Base-by-base conservation (phyloP, 2,888 invertebrate genomes). In the Molanna angustata region DNA sequence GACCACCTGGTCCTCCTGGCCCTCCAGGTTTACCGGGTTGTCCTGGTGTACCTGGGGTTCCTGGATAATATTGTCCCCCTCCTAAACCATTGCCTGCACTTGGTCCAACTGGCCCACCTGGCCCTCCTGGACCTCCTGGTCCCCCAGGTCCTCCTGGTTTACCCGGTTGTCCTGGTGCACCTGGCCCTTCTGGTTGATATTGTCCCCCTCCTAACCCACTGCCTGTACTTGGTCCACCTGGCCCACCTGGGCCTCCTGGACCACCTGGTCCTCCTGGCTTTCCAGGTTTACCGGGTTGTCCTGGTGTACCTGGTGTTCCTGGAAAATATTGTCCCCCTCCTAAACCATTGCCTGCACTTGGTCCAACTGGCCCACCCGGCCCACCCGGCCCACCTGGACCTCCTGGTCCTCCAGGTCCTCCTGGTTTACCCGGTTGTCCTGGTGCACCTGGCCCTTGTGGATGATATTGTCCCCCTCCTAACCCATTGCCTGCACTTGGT, bases 251-350 rank as follows among this genome's bases (percentile, higher is more conserved):
- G 32, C 45, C 44, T 14, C 49, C 56, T 6, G 41, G 62, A 3
- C 64, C 63, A 1, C 61, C 63, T 2, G 64, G 66, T n/a, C 59
- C 61, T 20, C 64, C 64, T 27, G 66, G 66, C 7, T 62, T 62
- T 0, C 60, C 63, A 6, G 64, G 65, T 7, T 60, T 61, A 17
- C 64, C 64, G 18, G 66, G 67, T 43, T 62, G 62, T n/a, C 67
- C 67, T 32, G 65, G 52, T 21, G 42, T 39, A 11, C 56, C 62
- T 19, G 61, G 67, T 14, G 69, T 69, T 11, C 40, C 46, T 2
- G 45, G 46, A 2, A 35, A 60, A 1, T 61, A 66, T 2, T 80
- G 80, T 49, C n/a, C 1, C 64, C 66, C 62, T 0, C 60, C 63
- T 2, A 63, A 65, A 4, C 60, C 62, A 20, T 62, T 62, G 19